These are phyloP conservation scores for Columba guinea DNA, from an alignment of 2,797 vertebrate species.

Conservation along the genomic window DNA sequence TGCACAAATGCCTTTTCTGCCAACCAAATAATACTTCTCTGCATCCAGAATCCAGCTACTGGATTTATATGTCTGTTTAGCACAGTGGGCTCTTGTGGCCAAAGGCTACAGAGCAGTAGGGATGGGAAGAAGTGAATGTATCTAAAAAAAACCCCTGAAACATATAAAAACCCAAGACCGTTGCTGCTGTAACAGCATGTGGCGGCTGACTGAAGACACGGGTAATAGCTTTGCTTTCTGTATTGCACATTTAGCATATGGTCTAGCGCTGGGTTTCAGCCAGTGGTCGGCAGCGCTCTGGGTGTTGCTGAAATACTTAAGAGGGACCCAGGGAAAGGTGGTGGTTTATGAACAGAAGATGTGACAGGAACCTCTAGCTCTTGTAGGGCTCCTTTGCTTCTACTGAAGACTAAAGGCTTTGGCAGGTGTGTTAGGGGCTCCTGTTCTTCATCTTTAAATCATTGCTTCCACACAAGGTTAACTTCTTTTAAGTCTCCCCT, in stretches of 20 bases:
- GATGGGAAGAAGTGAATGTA: not conserved
- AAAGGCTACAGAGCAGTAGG: not conserved
- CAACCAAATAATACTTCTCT: not conserved
- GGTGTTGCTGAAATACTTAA: not conserved
- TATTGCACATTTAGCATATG: not conserved
- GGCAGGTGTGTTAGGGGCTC: not conserved
- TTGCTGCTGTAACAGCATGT: not conserved
- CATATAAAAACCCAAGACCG: rapidly evolving
- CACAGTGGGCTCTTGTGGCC: not conserved
- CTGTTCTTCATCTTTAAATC: not conserved
- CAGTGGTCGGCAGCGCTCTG: rapidly evolving
- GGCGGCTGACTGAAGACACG: not conserved
- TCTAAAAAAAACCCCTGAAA: rapidly evolving
- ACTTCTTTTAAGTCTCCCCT: not conserved
- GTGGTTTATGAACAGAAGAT: not conserved
- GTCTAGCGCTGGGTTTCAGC: not conserved
- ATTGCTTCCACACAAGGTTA: not conserved
- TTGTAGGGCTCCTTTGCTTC: not conserved
- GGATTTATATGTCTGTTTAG: not conserved
- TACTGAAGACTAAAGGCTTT: not conserved
- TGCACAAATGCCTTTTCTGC: not conserved
- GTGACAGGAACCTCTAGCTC: not conserved
- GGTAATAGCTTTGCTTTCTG: not conserved
- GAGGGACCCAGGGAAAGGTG: not conserved
- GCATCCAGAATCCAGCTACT: not conserved